Base-by-base conservation (phyloP, 2,113 vertebrate species). In the Zosterops pallidus region DNA sequence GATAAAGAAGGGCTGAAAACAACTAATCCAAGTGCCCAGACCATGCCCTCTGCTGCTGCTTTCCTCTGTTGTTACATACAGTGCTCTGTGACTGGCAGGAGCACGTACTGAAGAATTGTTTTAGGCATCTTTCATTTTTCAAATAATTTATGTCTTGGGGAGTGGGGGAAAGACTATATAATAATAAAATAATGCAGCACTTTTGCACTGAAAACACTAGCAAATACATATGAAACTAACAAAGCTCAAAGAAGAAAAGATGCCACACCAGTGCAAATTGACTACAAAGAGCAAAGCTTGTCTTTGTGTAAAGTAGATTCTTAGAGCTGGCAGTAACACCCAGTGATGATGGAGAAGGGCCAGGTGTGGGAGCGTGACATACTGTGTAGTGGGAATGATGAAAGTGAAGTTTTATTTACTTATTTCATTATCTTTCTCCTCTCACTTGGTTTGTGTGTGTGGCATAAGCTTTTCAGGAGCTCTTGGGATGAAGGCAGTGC, bases 51-150 rank as follows among this genome's bases (percentile, higher is more conserved):
- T 31, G 62, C 69, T 39, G 52, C 65, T 50, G 0, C 14, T 71
- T 19, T 42, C 16, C 25, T 52, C n/a, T 0, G 0, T 5, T 41
- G 70, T 1, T 21, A 9, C 1, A 4, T 28, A 2, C 21, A 2
- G 5, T 11, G 29, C 64, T 50, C 26, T 41, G 31, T 22, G 53
- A 50, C 5, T 46, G 70, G 31, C 67, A 52, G 8, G 14, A 37
- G 11, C 53, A 6, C 33, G 0, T 39, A 1, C 33, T 46, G 44
- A 35, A 57, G 28, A 29, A 12, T 12, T 23, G 33, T 3, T 67
- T 42, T 11, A 17, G 23, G 25, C 9, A 25, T 24, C 49, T 68
- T 80, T 52, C 1, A 3, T 52, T 83, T 86, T 64, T 77, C 55
- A 62, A 29, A n/a, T 33, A 35, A 47, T 85, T 82, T 15, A 5